Percentiles rank a stretch among this genome's conserved stretches.
Evolutionary conservation across 1,140 invertebrate species (phyloP).

Genomic region (Coenobita brevimanus): DNA sequence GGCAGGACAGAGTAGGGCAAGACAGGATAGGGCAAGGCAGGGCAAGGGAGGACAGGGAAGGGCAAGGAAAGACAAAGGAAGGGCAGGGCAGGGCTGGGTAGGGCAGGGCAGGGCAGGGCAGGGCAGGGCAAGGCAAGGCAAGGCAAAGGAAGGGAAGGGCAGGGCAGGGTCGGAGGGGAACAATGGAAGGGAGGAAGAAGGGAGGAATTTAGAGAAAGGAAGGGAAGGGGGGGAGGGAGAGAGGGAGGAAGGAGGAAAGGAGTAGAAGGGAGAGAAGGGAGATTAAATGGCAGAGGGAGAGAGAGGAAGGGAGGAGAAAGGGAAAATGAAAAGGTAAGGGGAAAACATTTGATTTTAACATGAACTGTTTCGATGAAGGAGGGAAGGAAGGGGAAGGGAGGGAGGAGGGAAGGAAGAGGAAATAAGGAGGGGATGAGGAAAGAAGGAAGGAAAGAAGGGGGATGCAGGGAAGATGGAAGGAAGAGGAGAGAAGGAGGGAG

Average conservation of each 20-base stretch:
- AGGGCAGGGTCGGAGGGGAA: neutral
- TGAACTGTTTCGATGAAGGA: neutral
- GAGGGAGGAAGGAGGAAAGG: neutral
- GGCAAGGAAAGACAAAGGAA: no score
- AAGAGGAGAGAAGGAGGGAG: neutral
- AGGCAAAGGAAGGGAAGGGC: neutral
- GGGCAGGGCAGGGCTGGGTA: no score
- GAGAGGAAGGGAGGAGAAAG: neutral
- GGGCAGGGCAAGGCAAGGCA: no score
- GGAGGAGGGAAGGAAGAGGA: neutral
- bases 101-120: no score
- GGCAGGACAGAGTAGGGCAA: no score
- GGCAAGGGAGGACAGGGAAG: no score
- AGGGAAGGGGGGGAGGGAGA: neutral
- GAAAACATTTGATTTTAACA: no score
- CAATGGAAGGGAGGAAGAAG: neutral
- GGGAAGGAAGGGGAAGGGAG: neutral
- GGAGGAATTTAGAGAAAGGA: neutral
- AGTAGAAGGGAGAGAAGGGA: neutral
- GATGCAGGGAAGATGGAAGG: neutral
- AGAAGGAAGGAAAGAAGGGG: no score
- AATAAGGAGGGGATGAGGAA: neutral
- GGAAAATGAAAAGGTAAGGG: neutral
- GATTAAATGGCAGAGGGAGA: neutral
- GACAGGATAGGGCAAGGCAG: no score